These are phyloP conservation scores for Parapsyche elsis DNA, from an alignment of 1,140 invertebrate genomes.

Conservation along the genomic window DNA sequence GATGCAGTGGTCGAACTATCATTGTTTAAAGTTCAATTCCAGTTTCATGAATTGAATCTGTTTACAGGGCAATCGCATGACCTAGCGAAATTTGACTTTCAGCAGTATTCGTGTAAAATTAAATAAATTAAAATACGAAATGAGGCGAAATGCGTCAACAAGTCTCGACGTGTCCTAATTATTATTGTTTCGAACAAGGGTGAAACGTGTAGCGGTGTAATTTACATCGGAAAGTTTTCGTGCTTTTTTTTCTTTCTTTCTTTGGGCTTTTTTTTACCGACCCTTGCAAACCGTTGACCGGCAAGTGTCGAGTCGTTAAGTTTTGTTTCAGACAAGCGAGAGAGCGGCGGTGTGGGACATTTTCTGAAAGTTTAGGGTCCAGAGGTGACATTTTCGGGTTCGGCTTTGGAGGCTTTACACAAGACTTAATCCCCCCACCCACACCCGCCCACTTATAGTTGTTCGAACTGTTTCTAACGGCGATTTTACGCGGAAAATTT, in stretches of 20 bases:
- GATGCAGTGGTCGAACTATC: no score
- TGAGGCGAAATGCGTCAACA: no score
- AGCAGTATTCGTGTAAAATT: no score
- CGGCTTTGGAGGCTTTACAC: slow-evolving; percentile 23
- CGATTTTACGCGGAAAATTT: slow-evolving; percentile 1
- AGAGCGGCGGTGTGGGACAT: background rate
- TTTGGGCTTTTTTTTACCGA: background rate
- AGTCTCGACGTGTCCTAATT: no score
- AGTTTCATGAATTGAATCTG: no score
- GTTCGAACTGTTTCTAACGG: background rate
- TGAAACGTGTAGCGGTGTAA: background rate
- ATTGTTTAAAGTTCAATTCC: no score
- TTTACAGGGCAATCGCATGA: no score
- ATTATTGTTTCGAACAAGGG: no score
- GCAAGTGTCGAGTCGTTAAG: slow-evolving; percentile 39
- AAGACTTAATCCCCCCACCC: slow-evolving; percentile 5
- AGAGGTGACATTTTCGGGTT: slow-evolving; percentile 36
- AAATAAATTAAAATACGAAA: no score
- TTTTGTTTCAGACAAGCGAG: slow-evolving; percentile 22
- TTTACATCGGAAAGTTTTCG: background rate
- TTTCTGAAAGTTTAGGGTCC: slow-evolving; percentile 32
- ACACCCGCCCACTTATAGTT: background rate
- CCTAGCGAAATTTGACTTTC: no score
- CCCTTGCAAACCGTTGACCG: slow-evolving; percentile 30
- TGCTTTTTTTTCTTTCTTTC: slow-evolving; percentile 21